These are phyloP conservation scores for Periophthalmodon schlosseri DNA, from an alignment of 2,113 vertebrate species.

Conservation along the genomic window DNA sequence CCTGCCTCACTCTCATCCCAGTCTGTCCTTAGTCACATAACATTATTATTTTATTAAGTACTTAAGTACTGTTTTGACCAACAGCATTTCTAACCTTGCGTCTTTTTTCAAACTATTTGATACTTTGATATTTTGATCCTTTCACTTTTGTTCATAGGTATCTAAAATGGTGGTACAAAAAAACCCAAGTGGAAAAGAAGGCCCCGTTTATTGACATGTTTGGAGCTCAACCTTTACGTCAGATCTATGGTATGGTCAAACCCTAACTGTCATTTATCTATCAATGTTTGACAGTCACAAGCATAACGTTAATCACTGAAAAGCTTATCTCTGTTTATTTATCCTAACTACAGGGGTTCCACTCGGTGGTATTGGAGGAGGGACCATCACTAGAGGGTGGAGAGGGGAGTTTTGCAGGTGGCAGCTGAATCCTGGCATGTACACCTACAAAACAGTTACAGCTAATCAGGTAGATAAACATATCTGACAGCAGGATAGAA, in stretches of 20 bases:
- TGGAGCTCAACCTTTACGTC: slow-evolving; percentile 82
- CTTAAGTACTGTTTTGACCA: too few species aligned
- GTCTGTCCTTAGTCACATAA: neutral
- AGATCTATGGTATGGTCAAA: slow-evolving; percentile 88
- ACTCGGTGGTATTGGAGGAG: slow-evolving; percentile 92
- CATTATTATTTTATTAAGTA: too few species aligned
- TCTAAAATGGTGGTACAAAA: slow-evolving; percentile 92
- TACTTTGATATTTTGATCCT: slow-evolving; percentile 13
- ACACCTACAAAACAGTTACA: slow-evolving; percentile 86
- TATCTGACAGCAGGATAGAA: neutral
- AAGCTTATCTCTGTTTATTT: neutral
- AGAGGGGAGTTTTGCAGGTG: slow-evolving; percentile 94
- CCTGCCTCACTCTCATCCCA: slow-evolving; percentile 1
- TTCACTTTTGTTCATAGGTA: slow-evolving; percentile 78
- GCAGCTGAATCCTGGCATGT: slow-evolving; percentile 95
- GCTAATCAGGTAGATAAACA: slow-evolving; percentile 84
- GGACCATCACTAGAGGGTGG: slow-evolving; percentile 94
- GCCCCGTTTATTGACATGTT: slow-evolving; percentile 93
- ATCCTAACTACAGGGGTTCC: slow-evolving; percentile 84
- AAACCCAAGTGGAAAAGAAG: slow-evolving; percentile 92
- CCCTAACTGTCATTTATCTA: neutral
- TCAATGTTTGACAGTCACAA: neutral
- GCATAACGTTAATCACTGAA: neutral
- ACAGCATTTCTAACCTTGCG: neutral
- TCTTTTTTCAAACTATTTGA: neutral